These are phyloP conservation scores for Gryon sp. DNA, from an alignment of 1,140 invertebrate genomes.

Conservation along the genomic window DNA sequence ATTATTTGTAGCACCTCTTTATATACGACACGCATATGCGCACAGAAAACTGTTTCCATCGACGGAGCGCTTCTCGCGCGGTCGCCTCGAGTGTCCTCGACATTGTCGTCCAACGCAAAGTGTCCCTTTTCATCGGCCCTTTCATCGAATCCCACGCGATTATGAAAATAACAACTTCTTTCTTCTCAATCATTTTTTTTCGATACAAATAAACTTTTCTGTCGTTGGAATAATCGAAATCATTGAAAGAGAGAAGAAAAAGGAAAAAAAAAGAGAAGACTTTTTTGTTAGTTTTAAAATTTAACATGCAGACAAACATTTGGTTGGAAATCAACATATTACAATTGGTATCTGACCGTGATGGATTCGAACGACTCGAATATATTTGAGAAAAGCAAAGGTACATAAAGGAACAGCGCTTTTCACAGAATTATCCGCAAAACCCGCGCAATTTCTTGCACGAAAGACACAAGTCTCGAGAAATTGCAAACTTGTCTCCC, in stretches of 20 bases:
- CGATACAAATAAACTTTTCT: no score
- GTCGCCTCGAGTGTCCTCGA: constrained; percentile 71
- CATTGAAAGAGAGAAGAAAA: no score
- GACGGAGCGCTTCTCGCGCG: constrained; percentile 67
- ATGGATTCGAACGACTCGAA: constrained; percentile 55
- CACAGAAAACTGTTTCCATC: constrained; percentile 46
- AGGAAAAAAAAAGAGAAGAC: no score
- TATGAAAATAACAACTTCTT: constrained; percentile 62
- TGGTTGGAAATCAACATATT: constrained; percentile 36
- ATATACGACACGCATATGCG: constrained; percentile 45
- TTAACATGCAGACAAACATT: constrained; percentile 25
- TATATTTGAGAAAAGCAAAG: constrained; percentile 57
- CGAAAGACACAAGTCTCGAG: constrained; percentile 57
- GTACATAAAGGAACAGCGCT: constrained; percentile 56
- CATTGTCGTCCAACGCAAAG: constrained; percentile 69
- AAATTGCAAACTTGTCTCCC: constrained; percentile 63
- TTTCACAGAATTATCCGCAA: constrained; percentile 61
- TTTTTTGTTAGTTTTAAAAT: no score
- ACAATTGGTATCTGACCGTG: constrained; percentile 51
- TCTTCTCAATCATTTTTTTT: not conserved
- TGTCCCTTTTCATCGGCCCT: constrained; percentile 59
- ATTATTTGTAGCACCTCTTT: constrained; percentile 71
- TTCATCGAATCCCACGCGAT: constrained; percentile 65
- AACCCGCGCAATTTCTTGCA: constrained; percentile 53
- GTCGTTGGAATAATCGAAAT: no score